Evolutionary conservation across 1,140 invertebrate genomes (phyloP).

Genomic region (Drosophila watanabei): DNA sequence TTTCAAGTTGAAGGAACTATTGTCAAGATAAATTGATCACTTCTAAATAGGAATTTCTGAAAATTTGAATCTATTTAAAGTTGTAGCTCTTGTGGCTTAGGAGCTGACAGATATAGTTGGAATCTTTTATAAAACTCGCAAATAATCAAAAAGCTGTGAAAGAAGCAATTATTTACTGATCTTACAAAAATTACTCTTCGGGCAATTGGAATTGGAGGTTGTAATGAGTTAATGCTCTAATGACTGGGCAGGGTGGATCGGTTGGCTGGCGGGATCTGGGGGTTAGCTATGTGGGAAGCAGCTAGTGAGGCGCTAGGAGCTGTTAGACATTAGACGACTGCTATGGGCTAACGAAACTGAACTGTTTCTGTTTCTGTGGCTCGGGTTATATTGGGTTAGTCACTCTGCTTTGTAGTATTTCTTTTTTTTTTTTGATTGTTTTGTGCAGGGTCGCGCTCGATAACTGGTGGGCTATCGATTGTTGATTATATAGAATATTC

Average conservation of each 20-base stretch:
- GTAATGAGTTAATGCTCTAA: background rate
- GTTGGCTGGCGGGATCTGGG: conserved; percentile 3
- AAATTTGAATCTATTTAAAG: background rate
- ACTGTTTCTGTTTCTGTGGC: conserved; percentile 42
- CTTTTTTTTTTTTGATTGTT: background rate
- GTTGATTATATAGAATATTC: conserved; percentile 24
- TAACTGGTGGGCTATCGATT: conserved; percentile 38
- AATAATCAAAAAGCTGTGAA: background rate
- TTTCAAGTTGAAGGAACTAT: background rate
- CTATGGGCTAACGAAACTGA: conserved; percentile 50
- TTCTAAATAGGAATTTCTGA: no score
- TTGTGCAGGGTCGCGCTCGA: conserved; percentile 40
- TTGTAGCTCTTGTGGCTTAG: background rate
- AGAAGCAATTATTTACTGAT: background rate
- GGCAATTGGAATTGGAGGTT: background rate
- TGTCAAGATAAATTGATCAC: background rate
- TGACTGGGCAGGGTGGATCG: conserved; percentile 3
- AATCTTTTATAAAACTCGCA: background rate
- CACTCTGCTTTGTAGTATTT: conserved; percentile 13
- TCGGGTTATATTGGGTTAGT: conserved; percentile 36
- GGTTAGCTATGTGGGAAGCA: conserved; percentile 37
- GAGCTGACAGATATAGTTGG: background rate
- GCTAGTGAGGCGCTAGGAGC: conserved; percentile 44
- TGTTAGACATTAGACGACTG: conserved; percentile 43
- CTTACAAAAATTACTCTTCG: background rate